Evolutionary conservation across 2,888 invertebrate species (phyloP), one percentile per base, ranked within the genome.

Genomic region (Ornithoptera priamus): DNA sequence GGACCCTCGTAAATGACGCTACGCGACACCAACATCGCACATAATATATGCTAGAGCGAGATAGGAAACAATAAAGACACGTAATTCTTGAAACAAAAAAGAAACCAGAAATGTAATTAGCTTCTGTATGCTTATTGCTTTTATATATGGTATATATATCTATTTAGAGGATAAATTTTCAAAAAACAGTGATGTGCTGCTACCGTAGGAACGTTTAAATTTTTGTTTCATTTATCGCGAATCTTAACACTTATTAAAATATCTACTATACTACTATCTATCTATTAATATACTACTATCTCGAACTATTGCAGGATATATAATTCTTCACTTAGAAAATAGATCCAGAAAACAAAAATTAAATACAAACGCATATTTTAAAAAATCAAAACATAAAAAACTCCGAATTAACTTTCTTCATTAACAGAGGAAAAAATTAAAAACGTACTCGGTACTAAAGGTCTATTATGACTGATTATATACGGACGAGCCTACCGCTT

Each of bases 391-490:
- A 39, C 39, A 10, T 7, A 39, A 5, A 39, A 10, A 39, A 7
- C 39, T 39, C 39, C 1, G 7, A 39, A 39, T 39, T 39, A 39
- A 5, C 39, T 39, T 39, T 39, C 10, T 39, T 39, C 6, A 39
- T 6, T 39, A 39, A 39, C 39, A 39, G 39, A 39, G 5, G 30
- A 30, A 30, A 39, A 39, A 39, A 10, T 39, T 0, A 39, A 39
- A 8, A 39, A 10, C 39, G 39, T 39, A 39, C 10, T 39, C 8
- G 7, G 39, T 39, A 10, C 8, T 39, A 39, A 10, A 7, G 39
- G 39, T 8, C 39, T 65, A 65, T 60, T 62, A 50, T 77, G 75
- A 74, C 74, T 81, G 80, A 85, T 85, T 83, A 84, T 79, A 85
- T 82, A 81, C 84, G 82, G 73, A 75, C 75, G 64, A 74, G 75